These are phyloP conservation scores for Azemiops feae DNA, from an alignment of 2,113 vertebrate species.

Conservation along the genomic window DNA sequence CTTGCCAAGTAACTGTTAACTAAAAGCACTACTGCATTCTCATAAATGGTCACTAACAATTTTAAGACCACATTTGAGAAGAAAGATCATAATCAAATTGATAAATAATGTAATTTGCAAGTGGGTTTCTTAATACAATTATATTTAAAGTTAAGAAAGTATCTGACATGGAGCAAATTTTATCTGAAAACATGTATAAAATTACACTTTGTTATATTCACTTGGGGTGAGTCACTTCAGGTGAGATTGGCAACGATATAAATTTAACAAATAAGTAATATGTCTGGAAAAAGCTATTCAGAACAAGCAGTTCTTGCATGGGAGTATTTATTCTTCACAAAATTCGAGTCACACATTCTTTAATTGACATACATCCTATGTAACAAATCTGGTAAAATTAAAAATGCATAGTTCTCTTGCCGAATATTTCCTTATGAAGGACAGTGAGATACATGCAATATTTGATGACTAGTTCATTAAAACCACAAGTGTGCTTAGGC, in stretches of 20 bases:
- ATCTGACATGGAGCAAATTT: conserved; percentile 62
- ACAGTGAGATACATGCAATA: conserved; percentile 60
- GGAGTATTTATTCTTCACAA: conserved; percentile 58
- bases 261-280: conserved; percentile 1
- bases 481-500: conserved; percentile 63
- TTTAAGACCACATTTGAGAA: conserved; percentile 46
- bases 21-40: conserved; percentile 44
- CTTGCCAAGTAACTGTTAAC: conserved; percentile 41
- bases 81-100: conserved; percentile 39
- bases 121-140: conserved; percentile 50
- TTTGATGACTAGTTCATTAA: conserved; percentile 56
- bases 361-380: conserved; percentile 10
- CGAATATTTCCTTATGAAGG: conserved; percentile 43
- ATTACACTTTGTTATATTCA: conserved; percentile 44
- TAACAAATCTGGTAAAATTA: conserved; percentile 56
- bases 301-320: conserved; percentile 52
- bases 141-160: conserved; percentile 49
- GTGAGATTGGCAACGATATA: neutral
- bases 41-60: conserved; percentile 39
- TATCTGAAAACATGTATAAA: conserved; percentile 38
- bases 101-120: conserved; percentile 47
- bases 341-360: conserved; percentile 40
- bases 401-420: conserved; percentile 49
- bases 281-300: conserved; percentile 55
- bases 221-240: neutral